Evolutionary conservation across 2,113 vertebrate species (phyloP), one percentile per base, ranked within the genome.

Genomic region (Circaetus cinerascens): DNA sequence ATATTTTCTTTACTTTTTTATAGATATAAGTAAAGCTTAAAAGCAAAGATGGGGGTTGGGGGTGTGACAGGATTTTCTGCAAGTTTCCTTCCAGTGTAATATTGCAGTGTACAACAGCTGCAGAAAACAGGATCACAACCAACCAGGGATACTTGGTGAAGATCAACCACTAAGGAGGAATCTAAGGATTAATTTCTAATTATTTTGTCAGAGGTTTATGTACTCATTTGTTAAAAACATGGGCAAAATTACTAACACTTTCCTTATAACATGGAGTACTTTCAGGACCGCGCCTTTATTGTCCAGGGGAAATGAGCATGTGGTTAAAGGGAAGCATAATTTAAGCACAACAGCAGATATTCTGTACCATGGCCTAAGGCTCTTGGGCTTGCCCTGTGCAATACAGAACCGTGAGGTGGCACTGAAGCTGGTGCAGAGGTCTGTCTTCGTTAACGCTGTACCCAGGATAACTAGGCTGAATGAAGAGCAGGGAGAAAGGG

Each of bases 391-490:
- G 30, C 13, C 48, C 26, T 41, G 10, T 59, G 38, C 66, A 4
- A 29, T 41, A 15, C 11, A 29, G 41, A 66, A 34, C 7, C 3
- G 1, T 74, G 55, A 0, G 0, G 17, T 1, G 6, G 36, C 40
- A 30, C 45, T 57, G 25, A 53, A 48, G 19, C 14, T 62, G 38
- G 21, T 38, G 23, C 34, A 80, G 38, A 75, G 11, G 3, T 81
- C 34, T 11, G 2, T 55, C 48, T 48, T 76, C 2, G 1, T 80
- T 69, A 36, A n/a, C 2, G 2, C 11, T 74, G 8, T 45, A 40
- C 11, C 15, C 15, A 30, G n/a, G 38, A 51, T 67, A 57, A 81
- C 22, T 30, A 57, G 25, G 43, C 25, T 55, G 32, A 90, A 53
- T n/a, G 46, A 85, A 87, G 87, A 71, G 7, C 63, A 57, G 34